These are phyloP conservation scores for Oxygymnocypris stewartii DNA, from an alignment of 2,113 vertebrate species.

Conservation along the genomic window DNA sequence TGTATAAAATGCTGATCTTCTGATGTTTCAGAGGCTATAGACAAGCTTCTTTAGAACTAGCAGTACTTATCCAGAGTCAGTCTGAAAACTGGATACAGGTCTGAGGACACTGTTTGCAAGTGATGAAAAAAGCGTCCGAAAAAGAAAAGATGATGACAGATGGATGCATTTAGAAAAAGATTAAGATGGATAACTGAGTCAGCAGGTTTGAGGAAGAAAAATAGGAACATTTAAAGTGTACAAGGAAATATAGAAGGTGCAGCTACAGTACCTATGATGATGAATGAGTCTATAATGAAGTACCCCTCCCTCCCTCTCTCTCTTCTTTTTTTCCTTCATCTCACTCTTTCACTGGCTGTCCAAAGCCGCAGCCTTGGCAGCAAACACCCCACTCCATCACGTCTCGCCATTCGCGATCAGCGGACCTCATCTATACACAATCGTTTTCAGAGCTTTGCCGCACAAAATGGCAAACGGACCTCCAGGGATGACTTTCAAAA, in stretches of 20 bases:
- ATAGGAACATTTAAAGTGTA: constrained; percentile 45
- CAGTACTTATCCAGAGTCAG: neutral
- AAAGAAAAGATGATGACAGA: constrained; percentile 17
- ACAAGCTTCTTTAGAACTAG: constrained; percentile 2
- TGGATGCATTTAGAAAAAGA: constrained; percentile 25
- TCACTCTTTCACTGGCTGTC: neutral
- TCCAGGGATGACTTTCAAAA: constrained; percentile 20
- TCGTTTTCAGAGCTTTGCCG: neutral
- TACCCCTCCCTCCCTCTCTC: constrained; percentile 47
- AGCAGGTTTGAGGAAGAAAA: constrained; percentile 51
- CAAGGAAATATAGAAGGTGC: constrained; percentile 45
- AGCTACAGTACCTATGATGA: constrained; percentile 65
- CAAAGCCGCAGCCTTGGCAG: constrained; percentile 46
- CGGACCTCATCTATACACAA: constrained; percentile 16
- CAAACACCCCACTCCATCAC: constrained; percentile 26
- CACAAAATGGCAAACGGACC: constrained; percentile 34
- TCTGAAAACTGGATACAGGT: neutral
- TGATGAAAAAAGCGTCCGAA: neutral
- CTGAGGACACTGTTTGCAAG: neutral
- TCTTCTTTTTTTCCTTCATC: neutral
- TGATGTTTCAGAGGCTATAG: neutral
- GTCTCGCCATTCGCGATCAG: constrained; percentile 21
- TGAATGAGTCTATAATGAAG: constrained; percentile 76
- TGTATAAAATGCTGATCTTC: neutral
- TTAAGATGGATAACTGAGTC: constrained; percentile 32